These are phyloP conservation scores for Potamilus streckersoni DNA, from an alignment of 1,140 invertebrate species.

Conservation along the genomic window DNA sequence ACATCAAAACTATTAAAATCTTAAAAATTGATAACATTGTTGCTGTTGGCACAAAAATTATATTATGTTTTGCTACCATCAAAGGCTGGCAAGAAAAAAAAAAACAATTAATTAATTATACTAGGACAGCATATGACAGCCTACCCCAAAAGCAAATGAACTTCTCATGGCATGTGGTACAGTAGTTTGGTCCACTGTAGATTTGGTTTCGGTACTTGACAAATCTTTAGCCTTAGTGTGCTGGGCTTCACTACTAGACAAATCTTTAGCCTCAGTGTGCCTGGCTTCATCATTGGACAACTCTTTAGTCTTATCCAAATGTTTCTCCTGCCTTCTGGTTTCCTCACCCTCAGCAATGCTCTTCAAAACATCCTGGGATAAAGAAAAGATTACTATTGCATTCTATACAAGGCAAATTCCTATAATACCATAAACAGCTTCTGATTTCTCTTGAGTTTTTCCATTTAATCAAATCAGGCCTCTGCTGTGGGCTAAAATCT, in stretches of 20 bases:
- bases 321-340: background rate
- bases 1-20: no score
- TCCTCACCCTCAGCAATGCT: no score
- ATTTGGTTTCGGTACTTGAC: slow-evolving; percentile 6
- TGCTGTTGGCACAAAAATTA: no score
- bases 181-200: background rate
- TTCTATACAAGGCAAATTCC: no score
- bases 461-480: no score
- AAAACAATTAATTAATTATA: background rate
- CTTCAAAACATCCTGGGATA: no score
- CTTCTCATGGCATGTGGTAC: slow-evolving; percentile 60
- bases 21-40: no score
- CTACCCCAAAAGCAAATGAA: slow-evolving; percentile 60
- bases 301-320: slow-evolving; percentile 2
- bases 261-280: slow-evolving; percentile 1
- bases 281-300: slow-evolving; percentile 5
- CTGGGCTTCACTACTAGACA: background rate
- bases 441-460: no score
- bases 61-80: no score
- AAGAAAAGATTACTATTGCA: no score
- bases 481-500: no score
- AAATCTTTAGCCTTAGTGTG: background rate
- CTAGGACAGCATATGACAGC: background rate
- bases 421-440: no score
- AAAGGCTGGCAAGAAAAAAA: background rate